Evolutionary conservation across 2,113 vertebrate genomes (phyloP), one percentile per base, ranked within the genome.

Genomic region (Neogobius melanostomus): DNA sequence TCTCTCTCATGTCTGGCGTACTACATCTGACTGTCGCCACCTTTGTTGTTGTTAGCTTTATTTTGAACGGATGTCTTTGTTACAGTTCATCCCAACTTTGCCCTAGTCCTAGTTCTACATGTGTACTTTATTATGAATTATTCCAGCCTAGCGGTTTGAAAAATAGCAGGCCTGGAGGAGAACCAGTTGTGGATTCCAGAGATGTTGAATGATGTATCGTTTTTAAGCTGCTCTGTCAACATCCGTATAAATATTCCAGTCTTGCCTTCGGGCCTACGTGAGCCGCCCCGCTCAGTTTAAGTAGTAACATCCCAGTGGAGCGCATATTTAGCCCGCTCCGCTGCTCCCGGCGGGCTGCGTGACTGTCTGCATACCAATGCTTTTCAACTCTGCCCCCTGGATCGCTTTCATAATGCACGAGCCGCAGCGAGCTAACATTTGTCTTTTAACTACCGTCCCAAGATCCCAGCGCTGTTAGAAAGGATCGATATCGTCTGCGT

Each of bases 361-460:
- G 51, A 17, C 54, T 11, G 10, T 87, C 49, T 84, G 80, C 89
- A 83, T 75, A 74, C 78, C 84, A 64, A 85, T 74, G 17, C 4
- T 80, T 79, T 82, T 64, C 68, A 77, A 72, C 71, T 73, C 52
- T 53, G 74, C 57, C 71, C 69, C 21, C 61, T 0, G 0, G 67
- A 47, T 72, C 56, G 11, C 74, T 78, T 51, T 71, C 68, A 75
- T 64, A 48, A 56, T 72, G 48, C 4, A 36, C 43, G 57, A 82
- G 66, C 52, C 44, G 72, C 17, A 68, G 59, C 6, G 16, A 62
- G 45, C 51, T 59, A 50, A 74, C 42, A 72, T 75, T 64, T 62
- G 54, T 50, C 83, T 69, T 72, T 46, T 54, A 54, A 68, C 81
- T 76, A 70, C 44, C 62, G 60, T 54, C 67, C 48, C 70, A 64